Percentiles rank a stretch among this genome's conserved stretches.
phyloP scores from a whole-genome alignment of 2,888 invertebrate genomes.

The Phlogophora meticulosa region DNA sequence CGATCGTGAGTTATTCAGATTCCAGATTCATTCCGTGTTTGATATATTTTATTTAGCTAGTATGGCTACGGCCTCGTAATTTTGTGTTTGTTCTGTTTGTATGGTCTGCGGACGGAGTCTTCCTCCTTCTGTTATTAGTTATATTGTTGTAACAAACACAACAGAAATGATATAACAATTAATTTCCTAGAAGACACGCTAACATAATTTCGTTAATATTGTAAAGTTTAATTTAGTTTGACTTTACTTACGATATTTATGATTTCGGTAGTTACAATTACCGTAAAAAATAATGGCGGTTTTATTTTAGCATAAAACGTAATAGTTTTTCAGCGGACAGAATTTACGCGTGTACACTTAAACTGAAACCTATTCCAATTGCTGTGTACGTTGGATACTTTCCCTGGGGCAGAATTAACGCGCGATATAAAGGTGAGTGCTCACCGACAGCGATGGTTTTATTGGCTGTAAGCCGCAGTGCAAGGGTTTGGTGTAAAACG shows the following conservation, averaged over 20 bases:
- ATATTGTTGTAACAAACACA: no score
- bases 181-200: neutral
- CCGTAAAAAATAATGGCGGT: neutral
- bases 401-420: constrained; percentile 67
- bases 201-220: neutral
- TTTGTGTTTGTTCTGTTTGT: neutral
- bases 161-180: neutral
- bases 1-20: constrained; percentile 80
- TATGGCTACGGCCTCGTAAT: constrained; percentile 6
- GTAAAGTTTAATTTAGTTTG: no score
- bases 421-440: constrained; percentile 69
- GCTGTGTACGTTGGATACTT: constrained; percentile 57
- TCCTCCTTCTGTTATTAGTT: no score
- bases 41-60: constrained; percentile 69
- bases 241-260: neutral
- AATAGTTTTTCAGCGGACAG: constrained; percentile 14
- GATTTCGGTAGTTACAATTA: neutral
- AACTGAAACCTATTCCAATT: constrained; percentile 57
- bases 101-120: neutral
- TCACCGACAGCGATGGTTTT: constrained; percentile 68
- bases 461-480: constrained; percentile 69
- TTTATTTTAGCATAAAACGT: constrained; percentile 2
- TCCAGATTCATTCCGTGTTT: constrained; percentile 76
- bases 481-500: constrained; percentile 72
- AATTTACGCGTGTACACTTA: constrained; percentile 38